Evolutionary conservation across 2,888 invertebrate species (phyloP).

Genomic region (Plusia festucae): DNA sequence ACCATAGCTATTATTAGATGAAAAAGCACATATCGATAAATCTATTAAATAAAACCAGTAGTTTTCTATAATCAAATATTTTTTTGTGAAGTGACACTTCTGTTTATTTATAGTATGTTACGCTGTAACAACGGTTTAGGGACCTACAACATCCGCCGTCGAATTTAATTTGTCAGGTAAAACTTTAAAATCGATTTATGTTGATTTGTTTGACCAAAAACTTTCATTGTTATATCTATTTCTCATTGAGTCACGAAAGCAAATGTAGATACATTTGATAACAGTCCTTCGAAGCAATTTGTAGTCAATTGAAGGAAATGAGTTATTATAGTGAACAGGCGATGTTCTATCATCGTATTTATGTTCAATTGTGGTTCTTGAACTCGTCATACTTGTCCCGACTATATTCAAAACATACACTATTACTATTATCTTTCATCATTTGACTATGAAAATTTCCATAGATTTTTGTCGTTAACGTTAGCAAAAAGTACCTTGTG

Average conservation of each 20-base stretch:
- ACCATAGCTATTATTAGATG: too few species aligned
- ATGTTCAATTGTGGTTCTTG: slow-evolving; percentile 7
- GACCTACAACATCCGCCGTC: slow-evolving; percentile 26
- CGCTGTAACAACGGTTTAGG: slow-evolving; percentile 27
- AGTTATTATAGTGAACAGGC: slow-evolving; percentile 35
- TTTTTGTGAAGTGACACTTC: slow-evolving; percentile 20
- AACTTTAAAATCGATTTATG: slow-evolving; percentile 43
- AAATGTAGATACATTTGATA: slow-evolving; percentile 30
- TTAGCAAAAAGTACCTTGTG: too few species aligned
- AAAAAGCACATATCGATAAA: too few species aligned
- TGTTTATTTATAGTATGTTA: slow-evolving; percentile 14
- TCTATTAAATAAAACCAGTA: too few species aligned
- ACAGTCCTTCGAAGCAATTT: slow-evolving; percentile 32
- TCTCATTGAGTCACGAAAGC: slow-evolving; percentile 18
- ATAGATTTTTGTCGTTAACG: background rate
- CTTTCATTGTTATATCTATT: slow-evolving; percentile 19
- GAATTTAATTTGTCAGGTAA: slow-evolving; percentile 42
- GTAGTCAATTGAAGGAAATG: slow-evolving; percentile 47
- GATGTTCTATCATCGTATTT: slow-evolving; percentile 18
- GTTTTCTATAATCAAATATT: too few species aligned
- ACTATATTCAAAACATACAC: background rate
- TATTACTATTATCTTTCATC: too few species aligned
- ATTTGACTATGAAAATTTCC: background rate
- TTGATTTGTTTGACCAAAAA: slow-evolving; percentile 24
- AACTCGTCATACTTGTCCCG: background rate